Evolutionary conservation across 1,140 invertebrate species (phyloP).

Genomic region (Drosophila arawakana): DNA sequence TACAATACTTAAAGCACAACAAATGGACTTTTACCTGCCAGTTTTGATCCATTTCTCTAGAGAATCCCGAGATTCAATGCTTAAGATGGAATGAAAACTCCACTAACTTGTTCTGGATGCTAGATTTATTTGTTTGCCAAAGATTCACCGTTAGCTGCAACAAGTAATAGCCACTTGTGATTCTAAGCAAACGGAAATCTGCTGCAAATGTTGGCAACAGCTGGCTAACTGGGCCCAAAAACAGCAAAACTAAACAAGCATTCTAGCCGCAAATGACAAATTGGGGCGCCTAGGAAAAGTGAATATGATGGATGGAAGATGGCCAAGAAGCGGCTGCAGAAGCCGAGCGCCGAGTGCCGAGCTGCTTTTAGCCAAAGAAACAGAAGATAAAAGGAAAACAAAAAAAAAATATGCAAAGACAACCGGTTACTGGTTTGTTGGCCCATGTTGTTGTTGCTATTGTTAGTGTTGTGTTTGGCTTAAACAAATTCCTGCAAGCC

Average conservation of each 20-base stretch:
- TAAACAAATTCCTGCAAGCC: conserved; percentile 68
- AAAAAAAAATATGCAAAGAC: conserved; percentile 50
- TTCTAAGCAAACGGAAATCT: not conserved
- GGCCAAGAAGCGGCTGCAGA: not conserved
- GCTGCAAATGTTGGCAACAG: conserved; percentile 4
- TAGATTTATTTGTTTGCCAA: not conserved
- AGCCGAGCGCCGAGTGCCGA: conserved; percentile 32
- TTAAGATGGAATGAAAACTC: too few relatives aligned
- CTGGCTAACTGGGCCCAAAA: conserved; percentile 1
- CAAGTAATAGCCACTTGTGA: conserved; percentile 10
- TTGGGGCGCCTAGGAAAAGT: conserved; percentile 32
- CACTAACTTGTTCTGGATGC: not conserved
- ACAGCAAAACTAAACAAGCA: not conserved
- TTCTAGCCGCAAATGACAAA: conserved; percentile 20
- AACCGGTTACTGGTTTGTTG: conserved; percentile 55
- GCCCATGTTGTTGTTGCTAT: conserved; percentile 23
- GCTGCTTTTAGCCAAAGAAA: conserved; percentile 6
- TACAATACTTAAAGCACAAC: too few relatives aligned
- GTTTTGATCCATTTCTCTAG: too few relatives aligned
- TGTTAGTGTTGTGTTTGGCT: conserved; percentile 50
- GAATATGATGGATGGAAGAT: conserved; percentile 49
- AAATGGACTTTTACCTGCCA: too few relatives aligned
- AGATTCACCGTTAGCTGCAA: not conserved
- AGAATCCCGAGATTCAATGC: too few relatives aligned
- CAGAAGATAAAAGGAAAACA: conserved; percentile 2